Evolutionary conservation across 2,888 invertebrate species (phyloP), one percentile per base, ranked within the genome.

Genomic region (Piscicola geometra): DNA sequence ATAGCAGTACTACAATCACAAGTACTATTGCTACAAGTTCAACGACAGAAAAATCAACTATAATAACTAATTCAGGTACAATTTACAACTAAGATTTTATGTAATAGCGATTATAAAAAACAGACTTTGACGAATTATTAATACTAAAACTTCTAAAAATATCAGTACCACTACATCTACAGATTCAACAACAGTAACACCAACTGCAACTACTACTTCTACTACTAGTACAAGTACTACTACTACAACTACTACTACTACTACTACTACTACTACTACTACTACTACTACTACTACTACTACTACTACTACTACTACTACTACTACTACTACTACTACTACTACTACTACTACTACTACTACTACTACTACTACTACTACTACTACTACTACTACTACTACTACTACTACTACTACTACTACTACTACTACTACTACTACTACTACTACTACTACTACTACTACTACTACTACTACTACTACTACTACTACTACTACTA

Each of bases 201-300:
- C 41, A 9, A 41, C 15, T 41, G 15, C 41, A 9, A 41, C 41
- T 41, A 41, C 41, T 41, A 41, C 9, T 41, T 9, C 41, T 41
- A 41, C 64, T 64, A 64, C 69, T 68, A 68, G 30, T 68, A 68
- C 69, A 28, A 68, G 30, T 68, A 68, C 69, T 68, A 68, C 69
- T 68, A 68, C 69, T 68, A 68, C 69, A 28, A 68, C 64, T 64
- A 64, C 69, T 68, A 68, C 69, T 68, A 68, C 69, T 68, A 68
- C 69, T 68, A 68, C 69, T 68, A 68, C 69, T 68, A 68, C 69
- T 68, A 68, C 69, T 68, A 68, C 64, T 64, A 64, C 69, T 68
- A 68, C 69, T 68, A 68, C 69, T 68, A 68, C 69, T 68, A 68
- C 69, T 68, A 68, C 69, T 68, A 68, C 69, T 68, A 68, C 69